Evolutionary conservation across 2,888 invertebrate genomes (phyloP), one percentile per base, ranked within the genome.

Genomic region (Fragum whitleyi): DNA sequence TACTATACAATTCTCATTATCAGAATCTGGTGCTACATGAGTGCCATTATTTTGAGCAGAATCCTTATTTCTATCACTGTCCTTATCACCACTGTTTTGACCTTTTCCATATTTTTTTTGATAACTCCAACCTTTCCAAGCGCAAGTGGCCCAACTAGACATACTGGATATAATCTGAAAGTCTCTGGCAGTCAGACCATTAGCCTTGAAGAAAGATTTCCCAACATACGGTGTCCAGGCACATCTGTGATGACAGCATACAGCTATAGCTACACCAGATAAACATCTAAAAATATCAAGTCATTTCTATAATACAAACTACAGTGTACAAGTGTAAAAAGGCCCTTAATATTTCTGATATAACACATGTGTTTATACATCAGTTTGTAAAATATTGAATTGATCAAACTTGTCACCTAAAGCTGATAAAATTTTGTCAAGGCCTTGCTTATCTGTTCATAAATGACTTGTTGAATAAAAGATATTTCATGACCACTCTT

Each of bases 201-300:
- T 91, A 80, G 94, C 94, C 28, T 74, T 59, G 59, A 97, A 95
- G 92, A 96, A 96, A 1, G 95, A 87, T 89, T 96, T 96, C 0
- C 96, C 97, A 1, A 96, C 95, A 94, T 96, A 97, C 0, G 96
- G 94, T 23, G 93, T 93, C 95, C 96, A 97, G 57, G 96, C 95
- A 93, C 97, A 97, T 86, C 96, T 96, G 94, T 98, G 98, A 94
- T 98, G 98, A 93, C 98, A 98, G 94, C 98, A 98, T 28, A 97
- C 96, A 2, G 98, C 97, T 92, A 98, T 95, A 74, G 97, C 94
- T 55, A 96, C 96, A 7, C 93, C 93, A 23, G 83, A 83, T 36
- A 88, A 71, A 21, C 65, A 28, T 39, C 88, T 87, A 81, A 14
- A 47, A 55, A 39, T 39, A 21, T 42, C n/a, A n/a, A n/a, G n/a